These are phyloP conservation scores for Sturmia bella DNA, from an alignment of 2,888 invertebrate genomes.

Conservation along the genomic window DNA sequence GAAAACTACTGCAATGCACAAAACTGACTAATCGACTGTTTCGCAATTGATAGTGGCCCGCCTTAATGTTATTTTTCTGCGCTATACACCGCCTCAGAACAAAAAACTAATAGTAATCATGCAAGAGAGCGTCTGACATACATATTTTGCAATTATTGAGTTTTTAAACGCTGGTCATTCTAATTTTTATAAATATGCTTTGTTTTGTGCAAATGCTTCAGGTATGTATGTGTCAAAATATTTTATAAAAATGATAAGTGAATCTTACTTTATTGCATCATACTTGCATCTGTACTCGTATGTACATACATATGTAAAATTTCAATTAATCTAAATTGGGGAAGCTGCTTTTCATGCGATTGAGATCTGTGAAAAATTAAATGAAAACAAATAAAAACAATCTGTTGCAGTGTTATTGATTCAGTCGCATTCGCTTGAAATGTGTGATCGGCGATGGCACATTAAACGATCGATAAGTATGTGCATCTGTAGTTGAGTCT, in stretches of 20 bases:
- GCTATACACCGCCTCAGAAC: too few relatives aligned
- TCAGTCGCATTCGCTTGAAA: background rate
- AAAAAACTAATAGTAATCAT: too few relatives aligned
- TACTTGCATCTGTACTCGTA: too few relatives aligned
- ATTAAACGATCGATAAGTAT: background rate
- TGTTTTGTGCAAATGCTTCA: too few relatives aligned
- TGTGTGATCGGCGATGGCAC: background rate
- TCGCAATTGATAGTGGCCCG: too few relatives aligned
- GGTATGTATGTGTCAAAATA: background rate
- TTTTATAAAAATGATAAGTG: constrained; percentile 43
- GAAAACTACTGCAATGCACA: too few relatives aligned
- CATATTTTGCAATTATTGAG: too few relatives aligned
- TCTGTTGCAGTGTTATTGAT: constrained; percentile 16
- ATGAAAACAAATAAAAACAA: background rate
- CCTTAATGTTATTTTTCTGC: too few relatives aligned
- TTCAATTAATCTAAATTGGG: constrained; percentile 5
- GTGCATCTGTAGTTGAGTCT: constrained; percentile 29
- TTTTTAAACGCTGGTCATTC: constrained; percentile 3
- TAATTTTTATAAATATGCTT: background rate
- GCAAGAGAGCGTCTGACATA: too few relatives aligned
- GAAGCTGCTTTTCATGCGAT: background rate
- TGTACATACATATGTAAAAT: too few relatives aligned
- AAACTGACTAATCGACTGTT: too few relatives aligned
- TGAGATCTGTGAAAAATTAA: constrained; percentile 17
- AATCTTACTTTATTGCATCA: constrained; percentile 58